These are phyloP conservation scores for Sebastes itinus DNA, from an alignment of 2,797 vertebrate species.

Conservation along the genomic window DNA sequence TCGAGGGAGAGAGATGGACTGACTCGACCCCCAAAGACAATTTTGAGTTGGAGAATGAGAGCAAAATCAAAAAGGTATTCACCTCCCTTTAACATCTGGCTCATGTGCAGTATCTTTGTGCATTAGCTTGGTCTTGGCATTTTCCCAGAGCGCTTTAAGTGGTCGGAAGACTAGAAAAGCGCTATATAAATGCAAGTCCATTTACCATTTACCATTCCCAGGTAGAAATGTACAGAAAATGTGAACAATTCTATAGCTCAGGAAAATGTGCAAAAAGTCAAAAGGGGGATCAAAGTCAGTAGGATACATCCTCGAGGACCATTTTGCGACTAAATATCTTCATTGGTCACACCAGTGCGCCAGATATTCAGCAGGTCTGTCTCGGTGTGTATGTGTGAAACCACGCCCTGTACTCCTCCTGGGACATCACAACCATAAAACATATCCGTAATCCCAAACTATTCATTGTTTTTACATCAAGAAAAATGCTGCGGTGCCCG, in stretches of 20 bases:
- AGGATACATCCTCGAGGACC: neutral
- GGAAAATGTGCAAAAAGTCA: neutral
- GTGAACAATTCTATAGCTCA: neutral
- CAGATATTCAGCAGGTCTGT: too few relatives aligned
- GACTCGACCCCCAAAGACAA: conserved; percentile 26
- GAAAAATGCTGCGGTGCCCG: too few relatives aligned
- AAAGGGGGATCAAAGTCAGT: neutral
- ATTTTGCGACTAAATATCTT: too few relatives aligned
- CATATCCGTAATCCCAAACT: too few relatives aligned
- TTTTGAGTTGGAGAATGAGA: conserved; percentile 32
- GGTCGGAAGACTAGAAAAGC: too few relatives aligned
- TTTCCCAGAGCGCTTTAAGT: neutral
- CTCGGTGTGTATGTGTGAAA: too few relatives aligned
- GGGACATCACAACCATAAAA: too few relatives aligned
- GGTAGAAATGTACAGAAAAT: neutral
- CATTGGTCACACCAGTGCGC: too few relatives aligned
- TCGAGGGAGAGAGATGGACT: conserved; percentile 13
- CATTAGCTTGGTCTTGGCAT: neutral
- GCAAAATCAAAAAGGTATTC: neutral
- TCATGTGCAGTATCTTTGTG: neutral
- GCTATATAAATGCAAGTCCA: too few relatives aligned
- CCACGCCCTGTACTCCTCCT: too few relatives aligned
- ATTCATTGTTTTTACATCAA: too few relatives aligned
- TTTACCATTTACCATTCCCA: neutral
- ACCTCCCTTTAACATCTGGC: conserved; percentile 26